Evolutionary conservation across 2,113 vertebrate genomes (phyloP), one percentile per base, ranked within the genome.

Genomic region (Marmota flaviventris): DNA sequence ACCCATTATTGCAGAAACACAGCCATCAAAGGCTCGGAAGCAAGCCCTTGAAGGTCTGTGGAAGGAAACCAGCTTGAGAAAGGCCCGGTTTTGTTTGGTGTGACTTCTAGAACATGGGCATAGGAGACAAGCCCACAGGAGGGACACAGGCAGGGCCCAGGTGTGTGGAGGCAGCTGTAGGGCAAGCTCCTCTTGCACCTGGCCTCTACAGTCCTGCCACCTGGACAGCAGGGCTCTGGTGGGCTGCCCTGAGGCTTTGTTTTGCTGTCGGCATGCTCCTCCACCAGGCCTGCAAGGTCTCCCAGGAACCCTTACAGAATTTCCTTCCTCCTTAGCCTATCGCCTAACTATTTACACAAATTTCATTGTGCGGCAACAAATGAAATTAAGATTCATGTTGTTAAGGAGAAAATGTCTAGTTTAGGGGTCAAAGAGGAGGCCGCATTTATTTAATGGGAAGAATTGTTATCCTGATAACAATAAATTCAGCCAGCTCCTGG

Each of bases 281-380:
- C 73, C 8, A 3, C 70, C 42, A 29, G 75, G 27, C 9, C 42
- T 48, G 13, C 70, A 37, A 78, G 76, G 10, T 75, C 37, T 12
- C 53, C 48, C 34, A 7, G 7, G 22, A 61, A 17, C 11, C 63
- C 42, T 69, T 3, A 2, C 6, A 32, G 12, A 56, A 34, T 12
- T 16, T 2, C 11, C 4, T 1, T 9, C 82, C 69, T 34, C 69
- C 89, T 42, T 34, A 34, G 6, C 58, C 18, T 4, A 2, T 1
- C 24, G 42, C 42, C 42, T 45, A 14, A 0, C 4, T 0, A 32
- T 37, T 56, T 5, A 5, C 0, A 0, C 0, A 24, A 42, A 45
- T 45, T 45, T 45, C 45, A 45, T 45, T 45, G 56, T 24, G 25
- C 32, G 0, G 12, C 4, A n/a, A 42, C 42, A 32, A 13, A 20